A percentile compares a stretch with the other conserved stretches of the same genome.
phyloP scores from a whole-genome alignment of 2,888 invertebrate genomes.

The Meandrusa payeni region DNA sequence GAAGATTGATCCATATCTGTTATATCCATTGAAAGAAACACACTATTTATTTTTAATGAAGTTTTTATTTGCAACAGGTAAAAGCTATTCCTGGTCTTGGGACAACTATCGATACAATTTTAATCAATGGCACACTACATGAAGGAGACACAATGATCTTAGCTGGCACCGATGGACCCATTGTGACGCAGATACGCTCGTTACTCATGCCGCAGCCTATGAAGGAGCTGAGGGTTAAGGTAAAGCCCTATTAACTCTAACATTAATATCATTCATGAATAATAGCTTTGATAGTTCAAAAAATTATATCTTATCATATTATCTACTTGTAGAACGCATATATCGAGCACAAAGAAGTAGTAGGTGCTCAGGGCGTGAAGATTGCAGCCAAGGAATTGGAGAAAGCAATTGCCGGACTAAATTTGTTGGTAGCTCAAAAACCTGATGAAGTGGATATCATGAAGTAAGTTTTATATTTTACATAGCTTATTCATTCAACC shows the following conservation, averaged over 20 bases:
- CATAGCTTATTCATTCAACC: background rate
- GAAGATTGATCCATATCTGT: no score
- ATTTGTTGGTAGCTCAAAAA: constrained; percentile 94
- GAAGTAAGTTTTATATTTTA: constrained; percentile 62
- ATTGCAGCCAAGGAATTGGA: constrained; percentile 99
- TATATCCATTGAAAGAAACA: no score
- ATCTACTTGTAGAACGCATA: constrained; percentile 88
- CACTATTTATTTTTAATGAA: no score
- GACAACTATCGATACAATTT: constrained; percentile 98
- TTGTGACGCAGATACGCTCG: constrained; percentile 97
- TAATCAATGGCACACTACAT: constrained; percentile 96
- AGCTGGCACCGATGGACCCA: constrained; percentile 98
- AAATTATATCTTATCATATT: no score
- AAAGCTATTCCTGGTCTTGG: constrained; percentile 98
- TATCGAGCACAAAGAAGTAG: constrained; percentile 95
- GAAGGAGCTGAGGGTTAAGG: constrained; percentile 98
- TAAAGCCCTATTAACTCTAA: no score
- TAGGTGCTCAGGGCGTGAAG: constrained; percentile 99
- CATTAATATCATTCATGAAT: no score
- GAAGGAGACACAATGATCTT: constrained; percentile 97
- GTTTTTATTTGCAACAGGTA: constrained; percentile 76
- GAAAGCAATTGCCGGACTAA: constrained; percentile 97
- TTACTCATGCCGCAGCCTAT: constrained; percentile 98
- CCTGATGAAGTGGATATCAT: constrained; percentile 96
- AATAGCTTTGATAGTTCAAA: no score